A percentile compares a stretch with the other conserved stretches of the same genome.
Evolutionary conservation across 1,140 invertebrate genomes (phyloP).

Genomic region (Calliphora vicina): DNA sequence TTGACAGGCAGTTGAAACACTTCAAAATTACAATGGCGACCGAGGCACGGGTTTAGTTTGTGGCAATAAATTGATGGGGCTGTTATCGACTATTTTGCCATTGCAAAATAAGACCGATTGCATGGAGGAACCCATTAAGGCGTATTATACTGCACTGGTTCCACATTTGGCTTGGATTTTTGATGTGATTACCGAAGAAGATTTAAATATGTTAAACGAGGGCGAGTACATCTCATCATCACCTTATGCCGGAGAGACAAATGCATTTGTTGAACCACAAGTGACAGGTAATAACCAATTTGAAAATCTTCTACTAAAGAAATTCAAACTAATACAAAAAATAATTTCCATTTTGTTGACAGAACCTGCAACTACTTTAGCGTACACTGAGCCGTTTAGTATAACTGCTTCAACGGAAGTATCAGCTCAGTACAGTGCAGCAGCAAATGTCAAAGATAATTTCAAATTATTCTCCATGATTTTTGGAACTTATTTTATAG

Average conservation of each 20-base stretch:
- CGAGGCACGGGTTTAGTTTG: conserved; percentile 37
- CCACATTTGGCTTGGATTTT: conserved; percentile 40
- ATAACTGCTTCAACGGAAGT: no score
- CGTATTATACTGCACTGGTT: conserved; percentile 23
- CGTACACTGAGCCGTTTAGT: no score
- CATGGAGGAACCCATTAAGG: conserved; percentile 23
- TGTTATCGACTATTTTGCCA: conserved; percentile 30
- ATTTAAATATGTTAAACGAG: conserved; percentile 21
- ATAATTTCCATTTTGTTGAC: background rate
- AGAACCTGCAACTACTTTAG: background rate
- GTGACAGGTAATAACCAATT: background rate
- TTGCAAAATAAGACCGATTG: background rate
- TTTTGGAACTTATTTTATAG: no score
- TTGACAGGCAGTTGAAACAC: conserved; percentile 8
- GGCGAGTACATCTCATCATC: conserved; percentile 25
- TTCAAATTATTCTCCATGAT: no score
- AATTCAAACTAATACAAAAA: background rate
- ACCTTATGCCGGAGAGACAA: conserved; percentile 19
- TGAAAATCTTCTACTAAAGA: background rate
- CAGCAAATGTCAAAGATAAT: no score
- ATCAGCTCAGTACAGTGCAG: no score
- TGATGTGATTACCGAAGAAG: conserved; percentile 27
- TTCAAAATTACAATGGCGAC: conserved; percentile 27
- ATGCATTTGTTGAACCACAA: background rate
- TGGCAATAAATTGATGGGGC: conserved; percentile 26